A percentile compares a stretch with the other conserved stretches of the same genome.
Evolutionary conservation across 2,888 invertebrate genomes (phyloP).

Genomic region (Morpho deidamia): DNA sequence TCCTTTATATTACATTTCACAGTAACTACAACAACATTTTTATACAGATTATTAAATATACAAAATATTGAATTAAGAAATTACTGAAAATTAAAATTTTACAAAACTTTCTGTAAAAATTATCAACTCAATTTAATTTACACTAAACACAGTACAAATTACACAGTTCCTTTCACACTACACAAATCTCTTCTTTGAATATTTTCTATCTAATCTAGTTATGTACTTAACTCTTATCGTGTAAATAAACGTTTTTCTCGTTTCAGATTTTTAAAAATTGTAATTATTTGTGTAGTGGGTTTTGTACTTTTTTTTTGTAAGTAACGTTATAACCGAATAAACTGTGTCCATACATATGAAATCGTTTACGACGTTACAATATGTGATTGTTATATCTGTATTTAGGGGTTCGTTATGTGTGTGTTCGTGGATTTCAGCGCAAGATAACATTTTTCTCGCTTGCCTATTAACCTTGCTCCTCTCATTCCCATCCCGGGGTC

Average conservation of each 20-base stretch:
- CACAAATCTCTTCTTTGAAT: slow-evolving; percentile 67
- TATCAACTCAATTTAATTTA: not conserved
- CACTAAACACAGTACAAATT: slow-evolving; percentile 2
- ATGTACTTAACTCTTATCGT: slow-evolving; percentile 71
- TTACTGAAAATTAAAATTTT: too few relatives aligned
- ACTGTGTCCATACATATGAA: not conserved
- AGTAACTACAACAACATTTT: too few relatives aligned
- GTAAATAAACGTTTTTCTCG: slow-evolving; percentile 75
- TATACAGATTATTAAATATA: too few relatives aligned
- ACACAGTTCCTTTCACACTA: slow-evolving; percentile 21
- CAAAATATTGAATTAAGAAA: too few relatives aligned
- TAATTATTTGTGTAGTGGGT: slow-evolving; percentile 73
- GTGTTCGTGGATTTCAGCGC: slow-evolving; percentile 73
- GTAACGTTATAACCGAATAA: slow-evolving; percentile 49
- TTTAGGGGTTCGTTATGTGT: slow-evolving; percentile 71
- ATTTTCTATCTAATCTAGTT: slow-evolving; percentile 75
- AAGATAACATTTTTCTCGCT: slow-evolving; percentile 74
- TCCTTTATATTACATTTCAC: too few relatives aligned
- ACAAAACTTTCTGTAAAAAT: too few relatives aligned
- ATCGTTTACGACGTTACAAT: slow-evolving; percentile 46
- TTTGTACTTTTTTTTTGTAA: slow-evolving; percentile 64
- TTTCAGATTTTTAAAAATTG: slow-evolving; percentile 66
- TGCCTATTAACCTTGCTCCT: slow-evolving; percentile 69
- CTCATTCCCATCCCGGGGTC: slow-evolving; percentile 53
- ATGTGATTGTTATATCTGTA: slow-evolving; percentile 64